phyloP scores from a whole-genome alignment of 2,113 vertebrate genomes.

The Silurus glanis region DNA sequence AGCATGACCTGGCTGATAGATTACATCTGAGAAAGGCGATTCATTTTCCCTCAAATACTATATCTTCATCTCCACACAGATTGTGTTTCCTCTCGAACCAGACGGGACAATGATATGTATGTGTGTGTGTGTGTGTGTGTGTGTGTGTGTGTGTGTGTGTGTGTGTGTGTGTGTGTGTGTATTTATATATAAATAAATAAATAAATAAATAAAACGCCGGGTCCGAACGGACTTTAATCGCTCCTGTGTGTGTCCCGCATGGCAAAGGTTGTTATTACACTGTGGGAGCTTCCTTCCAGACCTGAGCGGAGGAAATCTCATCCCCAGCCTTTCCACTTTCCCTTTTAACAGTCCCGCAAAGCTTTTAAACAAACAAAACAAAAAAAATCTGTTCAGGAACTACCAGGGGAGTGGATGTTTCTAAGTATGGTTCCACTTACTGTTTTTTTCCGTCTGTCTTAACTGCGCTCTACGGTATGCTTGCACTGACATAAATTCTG shows the following conservation, averaged over 20 bases:
- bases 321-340: not conserved
- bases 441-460: slow-evolving; percentile 18
- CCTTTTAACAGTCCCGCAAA: not conserved
- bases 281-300: slow-evolving; percentile 6
- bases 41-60: not conserved
- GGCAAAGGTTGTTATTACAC: slow-evolving; percentile 6
- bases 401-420: slow-evolving; percentile 13
- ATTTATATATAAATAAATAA: too few relatives aligned
- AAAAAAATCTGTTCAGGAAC: slow-evolving; percentile 1
- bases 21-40: not conserved
- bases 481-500: slow-evolving; percentile 16
- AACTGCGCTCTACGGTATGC: slow-evolving; percentile 16
- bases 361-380: slow-evolving; percentile 6
- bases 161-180: too few relatives aligned
- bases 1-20: not conserved
- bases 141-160: too few relatives aligned
- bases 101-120: too few relatives aligned
- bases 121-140: too few relatives aligned
- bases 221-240: not conserved
- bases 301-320: slow-evolving; percentile 8
- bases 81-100: not conserved
- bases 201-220: not conserved
- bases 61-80: not conserved
- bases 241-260: slow-evolving; percentile 10
- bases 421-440: slow-evolving; percentile 7